These are phyloP conservation scores for Mycetomoellerius zeteki DNA, from an alignment of 1,140 invertebrate species.

Conservation along the genomic window DNA sequence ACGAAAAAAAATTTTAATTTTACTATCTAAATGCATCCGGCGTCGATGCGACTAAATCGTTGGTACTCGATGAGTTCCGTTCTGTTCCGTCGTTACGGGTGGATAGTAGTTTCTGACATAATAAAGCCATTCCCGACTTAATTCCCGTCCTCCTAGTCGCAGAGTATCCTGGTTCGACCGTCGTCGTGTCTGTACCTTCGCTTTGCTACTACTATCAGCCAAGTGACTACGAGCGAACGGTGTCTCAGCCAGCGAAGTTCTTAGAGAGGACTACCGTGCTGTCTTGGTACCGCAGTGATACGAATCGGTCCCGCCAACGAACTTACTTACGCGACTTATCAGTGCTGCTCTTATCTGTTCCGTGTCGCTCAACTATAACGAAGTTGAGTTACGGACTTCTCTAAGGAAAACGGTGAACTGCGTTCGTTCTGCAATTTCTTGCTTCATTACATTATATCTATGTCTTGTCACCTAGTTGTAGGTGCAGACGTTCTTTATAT, in stretches of 20 bases:
- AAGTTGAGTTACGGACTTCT: not conserved
- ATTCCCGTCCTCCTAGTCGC: slow-evolving; percentile 70
- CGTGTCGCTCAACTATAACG: slow-evolving; percentile 30
- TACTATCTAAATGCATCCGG: slow-evolving; percentile 82
- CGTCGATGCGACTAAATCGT: slow-evolving; percentile 74
- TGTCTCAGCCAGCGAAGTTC: slow-evolving; percentile 36
- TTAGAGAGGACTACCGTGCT: slow-evolving; percentile 3
- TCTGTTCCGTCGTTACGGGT: slow-evolving; percentile 62
- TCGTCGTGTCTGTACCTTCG: slow-evolving; percentile 46
- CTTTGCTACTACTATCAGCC: slow-evolving; percentile 28
- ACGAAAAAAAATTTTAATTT: slow-evolving; percentile 83
- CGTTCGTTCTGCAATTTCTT: slow-evolving; percentile 40
- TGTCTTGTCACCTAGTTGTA: not conserved
- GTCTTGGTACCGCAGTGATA: slow-evolving; percentile 34
- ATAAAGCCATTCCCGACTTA: slow-evolving; percentile 81
- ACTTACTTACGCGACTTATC: slow-evolving; percentile 59
- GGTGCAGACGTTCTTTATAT: not conserved
- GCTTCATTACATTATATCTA: not conserved
- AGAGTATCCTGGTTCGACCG: not conserved
- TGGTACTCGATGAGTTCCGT: slow-evolving; percentile 65
- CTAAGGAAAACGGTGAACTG: not conserved
- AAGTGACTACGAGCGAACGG: not conserved
- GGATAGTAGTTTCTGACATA: slow-evolving; percentile 79
- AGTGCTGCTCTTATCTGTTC: slow-evolving; percentile 30
- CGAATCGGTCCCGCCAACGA: slow-evolving; percentile 41